Evolutionary conservation across 2,797 vertebrate genomes (phyloP).

Genomic region (Staurois parvus): DNA sequence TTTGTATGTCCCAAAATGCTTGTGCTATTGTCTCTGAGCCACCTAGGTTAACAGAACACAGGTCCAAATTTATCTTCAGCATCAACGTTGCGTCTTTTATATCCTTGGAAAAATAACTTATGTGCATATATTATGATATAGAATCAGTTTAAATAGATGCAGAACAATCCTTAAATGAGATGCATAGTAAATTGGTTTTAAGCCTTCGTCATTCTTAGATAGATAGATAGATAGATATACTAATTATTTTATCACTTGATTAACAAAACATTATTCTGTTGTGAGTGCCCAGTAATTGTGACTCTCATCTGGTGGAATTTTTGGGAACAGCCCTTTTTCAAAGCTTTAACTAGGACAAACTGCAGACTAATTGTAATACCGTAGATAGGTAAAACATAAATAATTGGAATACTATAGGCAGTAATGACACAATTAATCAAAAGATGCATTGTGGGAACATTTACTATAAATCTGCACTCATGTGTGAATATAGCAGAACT

Average conservation of each 20-base stretch:
- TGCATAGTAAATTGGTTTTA: background rate
- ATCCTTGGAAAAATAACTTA: background rate
- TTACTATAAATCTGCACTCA: too few species aligned
- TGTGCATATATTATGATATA: background rate
- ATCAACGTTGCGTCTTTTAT: background rate
- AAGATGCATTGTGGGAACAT: too few species aligned
- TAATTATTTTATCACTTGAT: background rate
- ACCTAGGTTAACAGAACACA: background rate
- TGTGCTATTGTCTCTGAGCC: background rate
- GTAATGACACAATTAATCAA: too few species aligned
- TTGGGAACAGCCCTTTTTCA: background rate
- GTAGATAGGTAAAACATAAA: background rate
- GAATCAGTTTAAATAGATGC: background rate
- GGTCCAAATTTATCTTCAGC: background rate
- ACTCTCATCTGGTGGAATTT: background rate
- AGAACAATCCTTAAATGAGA: background rate
- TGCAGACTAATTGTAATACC: background rate
- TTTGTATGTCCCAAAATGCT: background rate
- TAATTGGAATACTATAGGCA: too few species aligned
- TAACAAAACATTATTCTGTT: background rate
- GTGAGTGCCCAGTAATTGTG: background rate
- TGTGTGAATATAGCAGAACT: too few species aligned
- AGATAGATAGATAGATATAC: too few species aligned
- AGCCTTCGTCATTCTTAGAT: background rate
- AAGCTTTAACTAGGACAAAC: background rate